These are phyloP conservation scores for Pangasius djambal DNA, from an alignment of 2,797 vertebrate species.

Conservation along the genomic window DNA sequence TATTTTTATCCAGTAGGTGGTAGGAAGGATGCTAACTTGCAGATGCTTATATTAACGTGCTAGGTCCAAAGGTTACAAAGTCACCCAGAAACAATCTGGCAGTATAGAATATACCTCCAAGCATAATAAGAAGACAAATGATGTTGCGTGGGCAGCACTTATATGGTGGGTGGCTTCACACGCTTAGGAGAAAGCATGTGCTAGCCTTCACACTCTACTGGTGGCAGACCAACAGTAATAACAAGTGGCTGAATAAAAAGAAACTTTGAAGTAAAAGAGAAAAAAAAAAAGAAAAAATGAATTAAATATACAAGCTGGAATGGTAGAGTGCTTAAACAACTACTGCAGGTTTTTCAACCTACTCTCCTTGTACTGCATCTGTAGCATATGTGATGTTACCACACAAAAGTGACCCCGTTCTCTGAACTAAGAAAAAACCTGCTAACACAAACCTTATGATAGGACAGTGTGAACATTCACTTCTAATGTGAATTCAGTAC, in stretches of 20 bases:
- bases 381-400: not conserved
- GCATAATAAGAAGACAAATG: slow-evolving; percentile 29
- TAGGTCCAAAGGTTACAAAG: slow-evolving; percentile 32
- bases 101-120: slow-evolving; percentile 31
- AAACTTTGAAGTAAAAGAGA: not conserved
- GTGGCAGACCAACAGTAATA: slow-evolving; percentile 30
- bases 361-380: not conserved
- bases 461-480: not conserved
- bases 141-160: slow-evolving; percentile 39
- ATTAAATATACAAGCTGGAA: not conserved
- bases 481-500: not conserved
- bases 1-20: slow-evolving; percentile 3
- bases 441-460: not conserved
- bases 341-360: not conserved
- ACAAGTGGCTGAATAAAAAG: slow-evolving; percentile 17
- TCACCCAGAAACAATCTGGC: slow-evolving; percentile 33
- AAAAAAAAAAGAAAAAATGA: not conserved
- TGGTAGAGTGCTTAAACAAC: not conserved
- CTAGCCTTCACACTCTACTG: slow-evolving; percentile 22
- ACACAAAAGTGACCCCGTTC: not conserved
- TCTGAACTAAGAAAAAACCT: not conserved
- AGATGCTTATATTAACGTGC: slow-evolving; percentile 17
- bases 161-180: slow-evolving; percentile 32
- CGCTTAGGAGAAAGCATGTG: slow-evolving; percentile 38
- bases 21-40: not conserved